Base-by-base conservation (phyloP, 2,113 vertebrate species). In the Coreoperca whiteheadi region DNA sequence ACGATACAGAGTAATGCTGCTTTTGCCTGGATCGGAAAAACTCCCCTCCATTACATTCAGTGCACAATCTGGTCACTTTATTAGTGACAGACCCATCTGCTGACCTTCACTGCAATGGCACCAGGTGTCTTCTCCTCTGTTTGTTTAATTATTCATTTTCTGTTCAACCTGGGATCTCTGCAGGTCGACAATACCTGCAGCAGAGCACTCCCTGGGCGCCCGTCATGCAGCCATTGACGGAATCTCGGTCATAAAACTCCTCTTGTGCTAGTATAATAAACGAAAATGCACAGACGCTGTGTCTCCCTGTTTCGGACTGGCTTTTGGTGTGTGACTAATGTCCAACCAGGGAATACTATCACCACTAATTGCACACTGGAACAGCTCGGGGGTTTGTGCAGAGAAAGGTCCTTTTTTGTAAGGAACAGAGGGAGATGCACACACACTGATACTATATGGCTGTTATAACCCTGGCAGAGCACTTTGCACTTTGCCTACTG, bases 141-240 rank as follows among this genome's bases (percentile, higher is more conserved):
- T 89, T 93, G 88, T 87, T 93, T 88, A 88, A 94, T 94, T 90
- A 93, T 94, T 93, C 88, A 79, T 60, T 78, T 85, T 84, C 83
- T 79, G 57, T 74, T 80, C 83, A 87, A 86, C 88, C 82, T 83
- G 87, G 67, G 86, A 81, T 80, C 74, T 67, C 83, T 84, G 23
- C 61, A 48, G 76, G 88, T 88, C 56, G 34, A 68, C 76, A 9
- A 21, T 84, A 84, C 79, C 86, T 91, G 77, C 85, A 69, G 85
- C 79, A 71, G 59, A 86, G 89, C 53, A 28, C 65, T 93, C 92
- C 87, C 86, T 64, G n/a, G 88, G 71, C 67, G 54, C 77, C 83
- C 28, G 41, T 91, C 79, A 88, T 39, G 4, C 1, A 1, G 37
- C 74, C 59, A 88, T 57, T 30, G 88, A 89, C 87, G 87, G 75